Percentiles rank a stretch among this genome's conserved stretches.
Conservation (phyloP, 2,888 invertebrate species). For the Phaedon cochleariae region DNA sequence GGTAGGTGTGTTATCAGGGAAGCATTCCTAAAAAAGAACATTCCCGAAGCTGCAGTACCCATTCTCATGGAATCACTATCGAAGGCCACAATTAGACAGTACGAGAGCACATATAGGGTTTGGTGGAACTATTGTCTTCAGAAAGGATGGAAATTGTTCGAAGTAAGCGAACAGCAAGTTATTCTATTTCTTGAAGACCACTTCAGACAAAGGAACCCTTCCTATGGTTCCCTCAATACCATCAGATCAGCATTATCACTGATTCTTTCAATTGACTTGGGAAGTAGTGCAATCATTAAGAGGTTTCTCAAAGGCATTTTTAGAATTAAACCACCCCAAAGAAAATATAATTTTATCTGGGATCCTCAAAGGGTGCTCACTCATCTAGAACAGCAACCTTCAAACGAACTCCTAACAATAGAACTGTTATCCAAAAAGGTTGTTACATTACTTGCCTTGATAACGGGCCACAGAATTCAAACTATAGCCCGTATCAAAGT, state of each 20-base stretch:
- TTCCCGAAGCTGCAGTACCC: constrained; percentile 31
- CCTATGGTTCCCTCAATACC: neutral
- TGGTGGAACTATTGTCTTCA: constrained; percentile 41
- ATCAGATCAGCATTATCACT: constrained; percentile 1
- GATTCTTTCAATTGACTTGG: neutral
- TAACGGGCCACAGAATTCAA: neutral
- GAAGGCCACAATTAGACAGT: constrained; percentile 40
- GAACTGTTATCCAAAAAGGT: neutral
- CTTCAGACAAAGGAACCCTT: neutral
- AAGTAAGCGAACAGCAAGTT: neutral
- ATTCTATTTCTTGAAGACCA: neutral
- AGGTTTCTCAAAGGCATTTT: neutral
- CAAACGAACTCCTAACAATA: neutral
- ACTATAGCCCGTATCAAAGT: constrained; percentile 35
- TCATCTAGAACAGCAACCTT: neutral
- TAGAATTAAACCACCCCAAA: neutral
- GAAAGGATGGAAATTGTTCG: constrained; percentile 9
- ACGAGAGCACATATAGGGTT: constrained; percentile 32
- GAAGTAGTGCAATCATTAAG: neutral
- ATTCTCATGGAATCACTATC: constrained; percentile 37
- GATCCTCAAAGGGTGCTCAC: neutral
- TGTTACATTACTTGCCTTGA: neutral
- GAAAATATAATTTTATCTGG: neutral
- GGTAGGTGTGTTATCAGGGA: constrained; percentile 42
- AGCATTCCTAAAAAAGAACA: constrained; percentile 27